Percentiles rank a stretch among this genome's conserved stretches.
Conservation (phyloP, 2,888 invertebrate species). For the Torymus tubicola region DNA sequence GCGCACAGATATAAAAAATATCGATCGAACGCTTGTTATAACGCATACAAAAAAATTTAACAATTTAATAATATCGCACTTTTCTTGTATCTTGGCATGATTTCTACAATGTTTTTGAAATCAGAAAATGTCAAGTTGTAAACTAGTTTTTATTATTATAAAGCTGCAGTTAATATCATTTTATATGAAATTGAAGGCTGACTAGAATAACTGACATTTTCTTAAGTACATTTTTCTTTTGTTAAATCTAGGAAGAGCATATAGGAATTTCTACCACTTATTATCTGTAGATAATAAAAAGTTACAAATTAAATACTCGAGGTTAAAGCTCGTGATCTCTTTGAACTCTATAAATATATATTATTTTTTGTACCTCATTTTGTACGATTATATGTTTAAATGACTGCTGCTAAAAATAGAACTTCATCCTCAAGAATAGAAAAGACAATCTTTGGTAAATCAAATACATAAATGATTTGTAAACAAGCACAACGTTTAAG, state of each 20-base stretch:
- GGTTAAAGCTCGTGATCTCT: slow-evolving; percentile 19
- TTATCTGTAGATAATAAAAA: background rate
- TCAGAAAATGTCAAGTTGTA: background rate
- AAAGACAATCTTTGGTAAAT: slow-evolving; percentile 46
- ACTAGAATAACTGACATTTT: slow-evolving; percentile 37
- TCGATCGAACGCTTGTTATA: background rate
- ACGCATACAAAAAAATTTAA: slow-evolving; percentile 36
- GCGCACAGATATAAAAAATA: background rate
- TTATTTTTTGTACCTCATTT: slow-evolving; percentile 13
- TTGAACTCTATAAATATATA: background rate
- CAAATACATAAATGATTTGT: slow-evolving; percentile 32
- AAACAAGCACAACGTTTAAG: slow-evolving; percentile 31
- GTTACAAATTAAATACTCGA: slow-evolving; percentile 25
- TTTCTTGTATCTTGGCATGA: background rate
- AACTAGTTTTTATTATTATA: background rate
- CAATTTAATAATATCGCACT: slow-evolving; percentile 17
- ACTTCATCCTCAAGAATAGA: slow-evolving; percentile 10
- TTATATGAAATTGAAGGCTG: slow-evolving; percentile 11
- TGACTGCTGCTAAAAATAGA: background rate
- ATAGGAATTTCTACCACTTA: background rate
- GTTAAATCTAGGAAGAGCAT: slow-evolving; percentile 14
- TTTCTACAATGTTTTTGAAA: background rate
- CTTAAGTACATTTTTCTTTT: slow-evolving; percentile 24
- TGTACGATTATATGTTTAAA: slow-evolving; percentile 7
- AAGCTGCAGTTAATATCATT: background rate